Evolutionary conservation across 37 sponge, comb jelly and placozoan species (phyloP).

Genomic region (Spongia lamella): DNA sequence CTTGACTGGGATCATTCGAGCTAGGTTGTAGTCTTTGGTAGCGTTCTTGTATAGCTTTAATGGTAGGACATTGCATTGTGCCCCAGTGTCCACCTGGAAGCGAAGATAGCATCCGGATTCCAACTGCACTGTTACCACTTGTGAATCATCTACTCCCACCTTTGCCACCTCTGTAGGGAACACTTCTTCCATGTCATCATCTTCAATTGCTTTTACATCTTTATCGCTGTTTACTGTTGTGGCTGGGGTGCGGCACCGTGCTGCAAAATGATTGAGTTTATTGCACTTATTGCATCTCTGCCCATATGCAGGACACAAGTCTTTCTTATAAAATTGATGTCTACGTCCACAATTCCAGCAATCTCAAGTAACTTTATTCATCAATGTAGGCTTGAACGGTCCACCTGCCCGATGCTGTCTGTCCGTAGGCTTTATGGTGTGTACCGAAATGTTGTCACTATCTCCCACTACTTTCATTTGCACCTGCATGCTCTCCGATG

Average conservation of each 20-base stretch:
- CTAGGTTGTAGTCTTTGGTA: conserved; percentile 10
- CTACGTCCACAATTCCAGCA: conserved; percentile 6
- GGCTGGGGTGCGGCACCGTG: not conserved
- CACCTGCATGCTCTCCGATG: not conserved
- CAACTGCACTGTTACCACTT: conserved; percentile 33
- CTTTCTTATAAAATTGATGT: not conserved
- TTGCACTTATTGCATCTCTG: not conserved
- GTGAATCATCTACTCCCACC: conserved; percentile 26
- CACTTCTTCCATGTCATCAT: conserved; percentile 16
- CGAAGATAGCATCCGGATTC: conserved; percentile 28
- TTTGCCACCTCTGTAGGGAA: not conserved
- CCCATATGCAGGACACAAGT: conserved; percentile 4
- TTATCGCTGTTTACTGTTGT: no score
- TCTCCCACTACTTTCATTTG: not conserved
- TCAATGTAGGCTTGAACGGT: not conserved
- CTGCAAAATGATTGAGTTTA: conserved; percentile 4
- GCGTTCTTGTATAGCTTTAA: conserved; percentile 35
- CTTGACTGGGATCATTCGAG: not conserved
- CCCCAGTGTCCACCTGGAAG: conserved; percentile 45
- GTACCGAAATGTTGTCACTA: no score
- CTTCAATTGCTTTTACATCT: conserved; percentile 8
- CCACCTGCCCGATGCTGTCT: no score
- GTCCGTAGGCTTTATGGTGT: no score
- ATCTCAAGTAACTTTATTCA: not conserved
- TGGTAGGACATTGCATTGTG: conserved; percentile 50